Conservation (phyloP, 1,140 invertebrate genomes). For the Periplaneta americana region DNA sequence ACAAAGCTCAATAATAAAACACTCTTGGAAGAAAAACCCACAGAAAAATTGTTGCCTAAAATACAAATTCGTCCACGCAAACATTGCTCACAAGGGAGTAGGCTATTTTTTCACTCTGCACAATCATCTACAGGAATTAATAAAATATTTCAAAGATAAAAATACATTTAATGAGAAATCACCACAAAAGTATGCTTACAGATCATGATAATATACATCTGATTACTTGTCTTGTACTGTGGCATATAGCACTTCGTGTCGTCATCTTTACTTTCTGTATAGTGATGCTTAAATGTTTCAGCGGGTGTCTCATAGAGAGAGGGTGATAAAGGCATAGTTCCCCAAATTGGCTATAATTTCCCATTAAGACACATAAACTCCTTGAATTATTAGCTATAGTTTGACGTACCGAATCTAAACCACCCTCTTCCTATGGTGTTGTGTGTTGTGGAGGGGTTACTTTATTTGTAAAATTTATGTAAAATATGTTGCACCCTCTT, state of each 20-base stretch:
- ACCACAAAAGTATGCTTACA: slow-evolving; percentile 27
- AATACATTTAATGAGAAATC: slow-evolving; percentile 29
- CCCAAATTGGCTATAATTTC: background rate
- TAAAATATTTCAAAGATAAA: slow-evolving; percentile 28
- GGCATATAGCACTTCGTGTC: slow-evolving; percentile 16
- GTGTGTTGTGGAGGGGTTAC: background rate
- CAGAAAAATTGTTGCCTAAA: slow-evolving; percentile 9
- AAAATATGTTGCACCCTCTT: background rate
- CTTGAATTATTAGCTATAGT: background rate
- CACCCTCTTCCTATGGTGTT: background rate
- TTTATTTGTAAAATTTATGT: background rate
- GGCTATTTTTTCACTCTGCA: background rate
- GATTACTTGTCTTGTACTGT: slow-evolving; percentile 26
- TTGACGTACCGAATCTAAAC: background rate
- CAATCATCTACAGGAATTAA: slow-evolving; percentile 17
- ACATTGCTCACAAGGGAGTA: slow-evolving; percentile 1
- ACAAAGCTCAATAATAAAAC: slow-evolving; percentile 14
- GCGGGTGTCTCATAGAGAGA: background rate
- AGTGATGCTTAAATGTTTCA: background rate
- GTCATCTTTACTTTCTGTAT: background rate
- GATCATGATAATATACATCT: slow-evolving; percentile 25
- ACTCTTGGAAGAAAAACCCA: slow-evolving; percentile 17
- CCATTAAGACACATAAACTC: background rate
- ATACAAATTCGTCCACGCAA: background rate
- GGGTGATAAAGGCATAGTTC: background rate